Conservation (phyloP, 1,140 invertebrate species). For the Drosophila tani region DNA sequence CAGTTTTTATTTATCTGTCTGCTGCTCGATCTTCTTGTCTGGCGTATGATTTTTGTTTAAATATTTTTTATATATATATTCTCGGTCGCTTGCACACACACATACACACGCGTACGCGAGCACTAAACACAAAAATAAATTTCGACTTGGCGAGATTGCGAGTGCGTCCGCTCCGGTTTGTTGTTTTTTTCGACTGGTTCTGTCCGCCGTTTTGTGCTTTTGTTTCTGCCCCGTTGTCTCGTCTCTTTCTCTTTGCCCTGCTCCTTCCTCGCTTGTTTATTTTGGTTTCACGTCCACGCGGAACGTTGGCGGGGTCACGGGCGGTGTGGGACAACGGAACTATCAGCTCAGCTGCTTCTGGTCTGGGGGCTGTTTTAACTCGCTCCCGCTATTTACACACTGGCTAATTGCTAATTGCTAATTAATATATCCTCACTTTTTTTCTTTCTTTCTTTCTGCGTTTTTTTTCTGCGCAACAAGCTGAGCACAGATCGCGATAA, state of each 20-base stretch:
- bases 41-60: slow-evolving; percentile 73
- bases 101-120: slow-evolving; percentile 9
- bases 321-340: slow-evolving; percentile 1
- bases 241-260: slow-evolving; percentile 16
- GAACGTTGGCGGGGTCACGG: slow-evolving; percentile 16
- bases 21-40: slow-evolving; percentile 50
- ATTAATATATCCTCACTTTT: slow-evolving; percentile 51
- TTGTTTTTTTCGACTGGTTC: slow-evolving; percentile 67
- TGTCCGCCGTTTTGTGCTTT: slow-evolving; percentile 43
- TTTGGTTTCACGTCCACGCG: slow-evolving; percentile 52
- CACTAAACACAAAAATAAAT: slow-evolving; percentile 76
- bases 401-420: slow-evolving; percentile 50
- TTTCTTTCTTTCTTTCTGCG: slow-evolving; percentile 42
- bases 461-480: slow-evolving; percentile 54
- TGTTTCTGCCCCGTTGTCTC: slow-evolving; percentile 47
- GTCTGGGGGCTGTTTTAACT: slow-evolving; percentile 32
- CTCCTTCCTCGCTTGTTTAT: slow-evolving; percentile 60
- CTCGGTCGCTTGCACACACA: slow-evolving; percentile 22
- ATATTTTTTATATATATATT: slow-evolving; percentile 59
- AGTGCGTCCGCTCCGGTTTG: slow-evolving; percentile 58
- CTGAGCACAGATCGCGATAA: slow-evolving; percentile 26
- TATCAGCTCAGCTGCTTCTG: slow-evolving; percentile 50
- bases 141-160: slow-evolving; percentile 43
- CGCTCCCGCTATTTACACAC: slow-evolving; percentile 53
- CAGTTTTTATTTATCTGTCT: slow-evolving; percentile 73